phyloP scores from a whole-genome alignment of 92 coral and sea anemone genomes.

The Porites evermanni region DNA sequence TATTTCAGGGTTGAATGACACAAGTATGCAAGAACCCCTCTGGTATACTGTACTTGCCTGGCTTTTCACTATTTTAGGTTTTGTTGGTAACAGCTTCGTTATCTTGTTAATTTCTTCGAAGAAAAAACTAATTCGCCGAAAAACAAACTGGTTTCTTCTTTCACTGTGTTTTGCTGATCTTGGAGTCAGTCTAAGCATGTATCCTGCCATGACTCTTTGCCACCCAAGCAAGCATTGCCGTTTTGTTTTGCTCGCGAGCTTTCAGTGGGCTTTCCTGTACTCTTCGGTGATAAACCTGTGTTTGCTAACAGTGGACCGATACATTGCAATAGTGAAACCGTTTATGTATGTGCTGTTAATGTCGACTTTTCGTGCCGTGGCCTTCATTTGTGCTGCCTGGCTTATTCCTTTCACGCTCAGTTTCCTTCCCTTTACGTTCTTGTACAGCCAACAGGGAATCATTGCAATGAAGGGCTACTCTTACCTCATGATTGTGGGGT shows the following conservation, averaged over 20 bases:
- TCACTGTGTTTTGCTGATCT: constrained; percentile 42
- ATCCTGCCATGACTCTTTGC: constrained; percentile 15
- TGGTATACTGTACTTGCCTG: constrained; percentile 17
- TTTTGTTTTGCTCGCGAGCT: not conserved
- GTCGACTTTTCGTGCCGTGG: not conserved
- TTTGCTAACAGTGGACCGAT: constrained; percentile 26
- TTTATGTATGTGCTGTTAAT: not conserved
- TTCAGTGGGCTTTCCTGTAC: constrained; percentile 31
- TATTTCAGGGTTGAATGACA: too few species aligned
- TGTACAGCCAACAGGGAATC: not conserved
- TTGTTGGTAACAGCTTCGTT: constrained; percentile 36
- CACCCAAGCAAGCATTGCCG: not conserved
- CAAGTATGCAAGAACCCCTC: not conserved
- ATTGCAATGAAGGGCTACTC: not conserved
- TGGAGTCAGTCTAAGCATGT: constrained; percentile 17
- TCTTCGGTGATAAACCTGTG: constrained; percentile 32
- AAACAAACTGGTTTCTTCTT: constrained; percentile 31
- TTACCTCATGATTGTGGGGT: not conserved
- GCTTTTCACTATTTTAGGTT: constrained; percentile 13
- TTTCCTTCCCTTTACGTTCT: not conserved
- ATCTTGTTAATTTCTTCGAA: constrained; percentile 25
- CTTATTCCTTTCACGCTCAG: not conserved
- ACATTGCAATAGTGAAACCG: constrained; percentile 34
- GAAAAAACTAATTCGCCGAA: not conserved
- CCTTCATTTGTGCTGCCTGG: constrained; percentile 20